phyloP scores from a whole-genome alignment of 2,888 invertebrate genomes.

The Rugalucina vietnamica region DNA sequence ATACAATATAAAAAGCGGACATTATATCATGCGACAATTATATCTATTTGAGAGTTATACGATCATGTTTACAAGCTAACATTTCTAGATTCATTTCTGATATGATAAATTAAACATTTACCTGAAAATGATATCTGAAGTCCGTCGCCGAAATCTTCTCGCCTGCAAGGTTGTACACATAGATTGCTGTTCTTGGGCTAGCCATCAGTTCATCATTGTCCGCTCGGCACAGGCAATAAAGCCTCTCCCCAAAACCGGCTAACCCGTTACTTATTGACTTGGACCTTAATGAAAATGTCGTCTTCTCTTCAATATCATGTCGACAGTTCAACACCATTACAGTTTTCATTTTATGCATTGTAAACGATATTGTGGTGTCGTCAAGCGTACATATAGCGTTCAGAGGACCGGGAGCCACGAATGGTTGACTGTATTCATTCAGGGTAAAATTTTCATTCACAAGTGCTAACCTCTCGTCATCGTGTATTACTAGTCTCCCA shows the following conservation, averaged over 20 bases:
- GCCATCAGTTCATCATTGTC: not conserved
- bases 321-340: not conserved
- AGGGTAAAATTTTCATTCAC: not conserved
- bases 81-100: not conserved
- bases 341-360: constrained; percentile 6
- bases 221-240: not conserved
- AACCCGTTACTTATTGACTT: not conserved
- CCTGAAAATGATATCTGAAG: constrained; percentile 7
- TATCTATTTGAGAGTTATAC: too few species aligned
- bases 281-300: not conserved
- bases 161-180: not conserved
- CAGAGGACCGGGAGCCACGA: not conserved
- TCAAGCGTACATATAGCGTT: not conserved
- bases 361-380: not conserved
- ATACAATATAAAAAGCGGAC: too few species aligned
- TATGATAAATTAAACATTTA: not conserved
- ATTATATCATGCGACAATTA: too few species aligned
- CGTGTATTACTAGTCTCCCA: not conserved
- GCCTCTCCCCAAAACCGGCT: not conserved
- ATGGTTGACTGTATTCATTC: not conserved
- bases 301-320: not conserved
- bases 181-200: not conserved
- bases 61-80: too few species aligned
- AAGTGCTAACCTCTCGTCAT: not conserved
- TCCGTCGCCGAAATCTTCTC: not conserved